These are phyloP conservation scores for Danio albolineatus DNA, from an alignment of 2,797 vertebrate genomes.

Conservation along the genomic window DNA sequence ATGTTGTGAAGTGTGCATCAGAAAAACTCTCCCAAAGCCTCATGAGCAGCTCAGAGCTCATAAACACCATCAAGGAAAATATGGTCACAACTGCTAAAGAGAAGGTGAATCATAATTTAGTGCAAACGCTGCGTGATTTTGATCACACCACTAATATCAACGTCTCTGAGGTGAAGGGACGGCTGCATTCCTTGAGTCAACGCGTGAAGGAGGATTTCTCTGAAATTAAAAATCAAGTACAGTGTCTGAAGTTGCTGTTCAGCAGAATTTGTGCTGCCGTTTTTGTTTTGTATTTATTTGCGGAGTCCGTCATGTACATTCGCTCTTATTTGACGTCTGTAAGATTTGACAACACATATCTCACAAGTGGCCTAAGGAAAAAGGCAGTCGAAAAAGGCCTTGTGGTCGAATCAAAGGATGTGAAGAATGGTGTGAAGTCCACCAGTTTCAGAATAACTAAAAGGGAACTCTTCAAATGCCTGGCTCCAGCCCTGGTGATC, in stretches of 20 bases:
- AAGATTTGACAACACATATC: slow-evolving; percentile 84
- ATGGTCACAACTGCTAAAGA: slow-evolving; percentile 66
- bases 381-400: slow-evolving; percentile 61
- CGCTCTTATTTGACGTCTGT: slow-evolving; percentile 85
- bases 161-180: slow-evolving; percentile 74
- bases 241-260: slow-evolving; percentile 64
- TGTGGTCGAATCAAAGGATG: slow-evolving; percentile 60
- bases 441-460: slow-evolving; percentile 77
- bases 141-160: slow-evolving; percentile 76
- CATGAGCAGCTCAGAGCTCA: slow-evolving; percentile 81
- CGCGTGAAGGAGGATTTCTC: slow-evolving; percentile 82
- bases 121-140: slow-evolving; percentile 65
- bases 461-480: slow-evolving; percentile 78
- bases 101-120: background rate
- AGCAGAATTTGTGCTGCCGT: slow-evolving; percentile 82
- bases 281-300: slow-evolving; percentile 80
- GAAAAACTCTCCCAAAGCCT: slow-evolving; percentile 85
- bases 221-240: slow-evolving; percentile 71
- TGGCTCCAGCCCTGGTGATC: slow-evolving; percentile 76
- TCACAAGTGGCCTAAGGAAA: slow-evolving; percentile 71
- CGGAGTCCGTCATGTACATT: slow-evolving; percentile 83
- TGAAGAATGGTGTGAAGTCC: slow-evolving; percentile 68
- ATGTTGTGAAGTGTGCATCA: slow-evolving; percentile 85
- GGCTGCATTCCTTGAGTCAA: slow-evolving; percentile 72
- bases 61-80: slow-evolving; percentile 51